Base-by-base conservation (phyloP, 53 echinoderm and acorn worm species). In the Hippasteria phrygiana region DNA sequence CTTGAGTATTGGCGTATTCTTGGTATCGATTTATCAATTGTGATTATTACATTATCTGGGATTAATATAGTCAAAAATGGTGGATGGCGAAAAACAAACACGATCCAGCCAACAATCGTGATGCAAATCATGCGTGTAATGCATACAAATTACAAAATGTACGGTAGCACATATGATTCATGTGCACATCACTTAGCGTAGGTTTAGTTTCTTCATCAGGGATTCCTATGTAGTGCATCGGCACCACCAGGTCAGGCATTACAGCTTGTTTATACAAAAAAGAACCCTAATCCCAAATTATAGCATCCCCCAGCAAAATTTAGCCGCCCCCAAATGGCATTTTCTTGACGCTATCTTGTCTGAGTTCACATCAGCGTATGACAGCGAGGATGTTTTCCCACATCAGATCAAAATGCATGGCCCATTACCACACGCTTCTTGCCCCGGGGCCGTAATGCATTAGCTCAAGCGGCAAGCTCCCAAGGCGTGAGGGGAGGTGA, bases 321-420 rank as follows among this genome's bases (percentile, higher is more conserved):
- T 47, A 9, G 47, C 3, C 39, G 20, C 45, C 73, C 35, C 41
- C 9, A 55, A 78, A 78, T 37, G 55, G 39, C 55, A 55, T 54
- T 66, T 18, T 56, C 37, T 78, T 78, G 78, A 78, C 78, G 59
- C 78, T 78, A 53, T 53, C 40, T 31, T 59, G 78, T 56, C 78
- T 55, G 78, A 78, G 59, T 78, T 78, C 78, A 78, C 56, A 41
- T 39, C 59, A 78, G 47, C 55, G 38, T 59, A n/a, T 36, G 56
- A 56, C 59, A 66, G 82, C 29, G 28, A 43, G 24, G 45, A 82
- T 82, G 82, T 82, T 82, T 82, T 82, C 46, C 31, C 38, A 62
- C 29, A 40, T 62, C 41, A 79, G 59, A 79, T 62, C 56, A 79
- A 38, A n/a, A 62, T 24, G 55, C 55, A 59, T 62, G 62, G 46